Evolutionary conservation across 1,140 invertebrate species (phyloP).

Genomic region (Trichonephila clavipes): DNA sequence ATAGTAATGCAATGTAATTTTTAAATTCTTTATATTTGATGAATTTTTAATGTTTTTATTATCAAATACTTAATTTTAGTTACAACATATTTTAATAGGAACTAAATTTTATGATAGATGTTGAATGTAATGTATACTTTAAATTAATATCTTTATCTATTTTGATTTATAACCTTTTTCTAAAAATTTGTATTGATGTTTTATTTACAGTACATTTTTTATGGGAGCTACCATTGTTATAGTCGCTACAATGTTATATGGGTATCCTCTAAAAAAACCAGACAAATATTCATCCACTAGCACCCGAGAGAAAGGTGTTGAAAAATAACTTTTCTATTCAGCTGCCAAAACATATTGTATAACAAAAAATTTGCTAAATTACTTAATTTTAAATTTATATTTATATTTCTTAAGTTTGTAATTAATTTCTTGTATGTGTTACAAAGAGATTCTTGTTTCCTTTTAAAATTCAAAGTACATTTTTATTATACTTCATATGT

Average conservation of each 20-base stretch:
- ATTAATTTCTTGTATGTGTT: background rate
- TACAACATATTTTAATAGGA: too few species aligned
- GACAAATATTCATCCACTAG: conserved; percentile 46
- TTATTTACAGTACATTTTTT: conserved; percentile 74
- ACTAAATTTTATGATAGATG: too few species aligned
- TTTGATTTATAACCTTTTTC: too few species aligned
- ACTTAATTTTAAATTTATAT: conserved; percentile 39
- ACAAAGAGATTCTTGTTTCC: too few species aligned
- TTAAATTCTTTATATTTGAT: too few species aligned
- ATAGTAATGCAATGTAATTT: too few species aligned
- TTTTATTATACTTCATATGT: too few species aligned
- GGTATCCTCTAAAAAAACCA: conserved; percentile 65
- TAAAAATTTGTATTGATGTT: background rate
- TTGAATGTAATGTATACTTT: too few species aligned
- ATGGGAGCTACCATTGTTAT: conserved; percentile 78
- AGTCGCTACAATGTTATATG: conserved; percentile 78
- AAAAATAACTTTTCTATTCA: conserved; percentile 42
- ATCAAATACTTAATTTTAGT: too few species aligned
- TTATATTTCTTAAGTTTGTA: background rate
- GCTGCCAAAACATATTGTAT: background rate
- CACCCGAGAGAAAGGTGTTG: conserved; percentile 39
- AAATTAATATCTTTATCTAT: too few species aligned
- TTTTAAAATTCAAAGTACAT: too few species aligned
- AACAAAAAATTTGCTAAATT: background rate
- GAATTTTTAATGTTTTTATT: too few species aligned